Evolutionary conservation across 1,140 invertebrate genomes (phyloP).

Genomic region (Popillia japonica): DNA sequence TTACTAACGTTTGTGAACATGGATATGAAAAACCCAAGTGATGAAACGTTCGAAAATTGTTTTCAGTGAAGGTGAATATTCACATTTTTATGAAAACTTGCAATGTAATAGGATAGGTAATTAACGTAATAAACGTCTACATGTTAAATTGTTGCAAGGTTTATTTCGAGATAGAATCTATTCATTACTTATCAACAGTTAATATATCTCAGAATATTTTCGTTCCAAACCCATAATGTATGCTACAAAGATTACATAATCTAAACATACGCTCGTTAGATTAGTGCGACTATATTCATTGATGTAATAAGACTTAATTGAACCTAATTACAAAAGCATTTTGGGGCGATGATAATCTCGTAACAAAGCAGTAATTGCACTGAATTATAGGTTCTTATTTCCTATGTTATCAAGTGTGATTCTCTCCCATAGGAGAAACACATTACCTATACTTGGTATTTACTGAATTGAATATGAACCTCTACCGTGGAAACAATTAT

Average conservation of each 20-base stretch:
- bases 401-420: background rate
- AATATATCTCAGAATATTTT: too few relatives aligned
- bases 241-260: background rate
- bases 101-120: too few relatives aligned
- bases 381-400: background rate
- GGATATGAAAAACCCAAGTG: too few relatives aligned
- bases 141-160: too few relatives aligned
- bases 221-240: background rate
- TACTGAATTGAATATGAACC: background rate
- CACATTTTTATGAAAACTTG: too few relatives aligned
- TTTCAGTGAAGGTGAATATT: too few relatives aligned
- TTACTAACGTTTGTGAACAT: too few relatives aligned
- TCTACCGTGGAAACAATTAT: too few relatives aligned
- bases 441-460: background rate
- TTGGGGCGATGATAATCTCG: background rate
- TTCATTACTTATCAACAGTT: too few relatives aligned
- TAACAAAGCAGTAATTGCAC: background rate
- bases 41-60: too few relatives aligned
- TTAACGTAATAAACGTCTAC: too few relatives aligned
- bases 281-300: background rate
- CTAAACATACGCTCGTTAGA: background rate
- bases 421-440: background rate
- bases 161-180: background rate
- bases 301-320: slow-evolving; percentile 11
- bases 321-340: background rate